Percentiles rank a stretch among this genome's conserved stretches.
Conservation (phyloP, 1,140 invertebrate genomes). For the Cyclina sinensis region DNA sequence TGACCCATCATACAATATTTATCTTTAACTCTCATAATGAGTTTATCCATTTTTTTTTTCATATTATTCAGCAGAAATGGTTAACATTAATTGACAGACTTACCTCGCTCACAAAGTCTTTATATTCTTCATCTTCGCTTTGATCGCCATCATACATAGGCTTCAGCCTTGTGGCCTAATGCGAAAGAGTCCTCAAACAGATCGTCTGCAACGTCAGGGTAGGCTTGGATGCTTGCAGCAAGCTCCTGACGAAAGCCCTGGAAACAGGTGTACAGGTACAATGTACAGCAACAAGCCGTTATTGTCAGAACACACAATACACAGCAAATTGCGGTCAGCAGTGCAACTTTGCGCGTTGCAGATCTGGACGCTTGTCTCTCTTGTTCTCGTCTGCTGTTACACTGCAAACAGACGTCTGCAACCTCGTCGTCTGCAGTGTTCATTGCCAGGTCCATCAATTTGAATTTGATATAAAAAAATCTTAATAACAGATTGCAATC, state of each 20-base stretch:
- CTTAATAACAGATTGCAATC: neutral
- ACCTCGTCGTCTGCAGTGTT: neutral
- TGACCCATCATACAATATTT: no score
- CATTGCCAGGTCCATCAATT: neutral
- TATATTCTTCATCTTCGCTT: neutral
- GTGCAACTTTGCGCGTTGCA: neutral
- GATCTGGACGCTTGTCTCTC: neutral
- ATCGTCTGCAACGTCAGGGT: neutral
- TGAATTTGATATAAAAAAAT: neutral
- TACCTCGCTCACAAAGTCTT: neutral
- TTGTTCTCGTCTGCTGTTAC: neutral
- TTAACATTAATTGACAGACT: neutral
- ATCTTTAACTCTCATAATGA: no score
- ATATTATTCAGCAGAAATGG: no score
- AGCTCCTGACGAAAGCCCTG: conserved; percentile 12
- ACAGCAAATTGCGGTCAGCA: conserved; percentile 4
- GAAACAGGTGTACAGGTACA: conserved; percentile 11
- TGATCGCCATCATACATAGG: neutral
- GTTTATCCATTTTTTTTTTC: no score
- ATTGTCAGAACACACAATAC: conserved; percentile 13
- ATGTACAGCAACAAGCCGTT: neutral
- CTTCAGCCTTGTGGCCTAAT: neutral
- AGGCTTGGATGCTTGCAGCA: neutral
- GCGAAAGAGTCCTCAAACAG: neutral
- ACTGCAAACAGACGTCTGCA: neutral